Conservation (phyloP, 2,113 vertebrate genomes). For the Oceanites oceanicus region DNA sequence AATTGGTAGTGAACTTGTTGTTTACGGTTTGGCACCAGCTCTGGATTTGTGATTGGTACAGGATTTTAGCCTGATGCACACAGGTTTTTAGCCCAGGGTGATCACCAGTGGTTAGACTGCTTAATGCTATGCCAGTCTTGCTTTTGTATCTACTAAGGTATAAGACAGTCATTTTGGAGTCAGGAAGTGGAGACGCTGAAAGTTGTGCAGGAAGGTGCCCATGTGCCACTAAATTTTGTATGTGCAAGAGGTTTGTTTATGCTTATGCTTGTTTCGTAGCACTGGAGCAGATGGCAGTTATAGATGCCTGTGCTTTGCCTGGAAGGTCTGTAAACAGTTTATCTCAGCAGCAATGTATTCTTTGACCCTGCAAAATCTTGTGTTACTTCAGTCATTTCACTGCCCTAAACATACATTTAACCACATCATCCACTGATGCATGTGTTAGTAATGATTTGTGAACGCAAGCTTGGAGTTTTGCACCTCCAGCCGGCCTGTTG, state of each 20-base stretch:
- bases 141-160: not conserved
- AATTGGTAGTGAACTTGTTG: not conserved
- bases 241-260: not conserved
- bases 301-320: not conserved
- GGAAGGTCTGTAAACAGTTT: not conserved
- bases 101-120: not conserved
- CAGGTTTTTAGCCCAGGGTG: not conserved
- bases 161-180: not conserved
- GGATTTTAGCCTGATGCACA: not conserved
- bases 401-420: not conserved
- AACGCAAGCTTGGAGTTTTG: not conserved
- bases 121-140: not conserved
- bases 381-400: not conserved
- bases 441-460: not conserved
- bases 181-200: not conserved
- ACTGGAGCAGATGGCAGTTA: not conserved
- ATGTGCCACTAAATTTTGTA: not conserved
- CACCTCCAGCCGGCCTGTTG: not conserved
- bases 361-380: not conserved
- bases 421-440: not conserved
- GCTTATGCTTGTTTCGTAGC: not conserved
- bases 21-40: not conserved
- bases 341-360: not conserved
- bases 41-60: not conserved
- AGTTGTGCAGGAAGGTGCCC: not conserved